Evolutionary conservation across 1,140 invertebrate genomes (phyloP).

Genomic region (Pseudomyrmex dendroicus): DNA sequence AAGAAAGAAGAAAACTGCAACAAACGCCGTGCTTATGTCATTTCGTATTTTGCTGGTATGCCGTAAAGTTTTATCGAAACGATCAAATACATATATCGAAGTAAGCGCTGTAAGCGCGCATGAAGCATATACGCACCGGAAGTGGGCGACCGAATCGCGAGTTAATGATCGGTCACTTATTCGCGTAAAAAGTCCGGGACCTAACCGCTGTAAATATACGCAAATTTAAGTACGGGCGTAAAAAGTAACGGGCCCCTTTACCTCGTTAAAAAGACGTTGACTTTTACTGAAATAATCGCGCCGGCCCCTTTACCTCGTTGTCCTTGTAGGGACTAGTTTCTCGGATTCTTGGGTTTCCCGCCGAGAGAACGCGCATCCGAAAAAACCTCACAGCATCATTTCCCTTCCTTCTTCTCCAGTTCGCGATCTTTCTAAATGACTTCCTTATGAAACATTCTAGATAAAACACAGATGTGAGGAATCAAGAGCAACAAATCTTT

Average conservation of each 20-base stretch:
- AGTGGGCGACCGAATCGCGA: constrained; percentile 69
- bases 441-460: too few species aligned
- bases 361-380: neutral
- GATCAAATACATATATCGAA: neutral
- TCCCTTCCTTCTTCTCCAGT: constrained; percentile 22
- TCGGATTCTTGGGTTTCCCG: constrained; percentile 7
- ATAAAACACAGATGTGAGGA: too few species aligned
- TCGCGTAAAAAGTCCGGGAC: constrained; percentile 71
- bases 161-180: constrained; percentile 77
- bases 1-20: too few species aligned
- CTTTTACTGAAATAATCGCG: constrained; percentile 66
- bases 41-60: neutral
- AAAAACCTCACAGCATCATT: constrained; percentile 23
- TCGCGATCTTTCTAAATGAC: constrained; percentile 34
- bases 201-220: constrained; percentile 59
- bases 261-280: constrained; percentile 71
- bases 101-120: constrained; percentile 9
- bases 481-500: constrained; percentile 3
- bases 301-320: constrained; percentile 78
- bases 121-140: constrained; percentile 71
- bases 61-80: neutral
- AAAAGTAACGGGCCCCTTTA: constrained; percentile 79
- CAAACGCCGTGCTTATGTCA: too few species aligned
- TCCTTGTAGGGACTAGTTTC: constrained; percentile 76
- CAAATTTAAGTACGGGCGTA: constrained; percentile 70